phyloP scores from a whole-genome alignment of 2,113 vertebrate genomes.

The Murina feae region DNA sequence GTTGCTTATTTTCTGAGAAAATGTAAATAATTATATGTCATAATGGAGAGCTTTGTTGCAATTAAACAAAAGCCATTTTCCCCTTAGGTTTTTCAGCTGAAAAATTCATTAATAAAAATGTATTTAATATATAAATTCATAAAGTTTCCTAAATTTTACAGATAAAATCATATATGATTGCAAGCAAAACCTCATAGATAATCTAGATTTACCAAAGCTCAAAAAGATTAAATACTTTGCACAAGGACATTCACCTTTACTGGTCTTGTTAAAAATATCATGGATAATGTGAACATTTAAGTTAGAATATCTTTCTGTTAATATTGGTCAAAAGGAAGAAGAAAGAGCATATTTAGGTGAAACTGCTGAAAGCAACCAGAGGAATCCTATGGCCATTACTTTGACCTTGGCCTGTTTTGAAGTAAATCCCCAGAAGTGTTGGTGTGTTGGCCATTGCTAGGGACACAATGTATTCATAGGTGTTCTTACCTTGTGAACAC shows the following conservation, averaged over 20 bases:
- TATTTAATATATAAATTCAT: conserved; percentile 5
- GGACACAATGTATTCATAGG: not conserved
- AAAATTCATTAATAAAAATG: not conserved
- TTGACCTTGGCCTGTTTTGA: not conserved
- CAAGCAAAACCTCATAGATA: not conserved
- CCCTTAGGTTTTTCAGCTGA: not conserved
- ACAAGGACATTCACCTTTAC: not conserved
- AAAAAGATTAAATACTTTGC: not conserved
- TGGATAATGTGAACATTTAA: not conserved
- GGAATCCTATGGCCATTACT: not conserved
- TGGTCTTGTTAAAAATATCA: not conserved
- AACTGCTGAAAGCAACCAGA: not conserved
- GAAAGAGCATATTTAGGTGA: not conserved
- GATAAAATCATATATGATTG: not conserved
- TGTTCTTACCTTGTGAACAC: not conserved
- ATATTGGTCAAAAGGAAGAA: not conserved
- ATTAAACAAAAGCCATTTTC: not conserved
- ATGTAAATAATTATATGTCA: not conserved
- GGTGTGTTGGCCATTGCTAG: not conserved
- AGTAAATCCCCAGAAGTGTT: not conserved
- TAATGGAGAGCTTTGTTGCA: conserved; percentile 19
- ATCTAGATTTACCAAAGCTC: not conserved
- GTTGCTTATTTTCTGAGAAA: not conserved
- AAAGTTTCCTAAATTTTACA: not conserved
- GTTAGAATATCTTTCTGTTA: not conserved